These are phyloP conservation scores for Gandaritis pyraliata DNA, from an alignment of 2,888 invertebrate species.

Conservation along the genomic window DNA sequence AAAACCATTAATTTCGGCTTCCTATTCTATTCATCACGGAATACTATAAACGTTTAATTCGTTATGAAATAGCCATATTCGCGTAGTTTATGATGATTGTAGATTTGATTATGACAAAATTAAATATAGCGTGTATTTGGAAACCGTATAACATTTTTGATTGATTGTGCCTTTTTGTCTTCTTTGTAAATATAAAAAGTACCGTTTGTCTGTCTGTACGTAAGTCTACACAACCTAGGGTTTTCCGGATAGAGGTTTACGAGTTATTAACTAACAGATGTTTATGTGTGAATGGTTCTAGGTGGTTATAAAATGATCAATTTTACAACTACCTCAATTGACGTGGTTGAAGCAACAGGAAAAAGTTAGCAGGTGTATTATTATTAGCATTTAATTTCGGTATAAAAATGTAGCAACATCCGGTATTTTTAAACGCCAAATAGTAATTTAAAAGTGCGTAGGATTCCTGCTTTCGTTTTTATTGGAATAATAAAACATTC, in stretches of 20 bases:
- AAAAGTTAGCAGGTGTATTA: not conserved
- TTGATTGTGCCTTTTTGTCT: slow-evolving; percentile 33
- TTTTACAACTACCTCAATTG: not conserved
- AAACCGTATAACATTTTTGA: slow-evolving; percentile 49
- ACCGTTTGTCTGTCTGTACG: not conserved
- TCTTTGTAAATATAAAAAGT: not conserved
- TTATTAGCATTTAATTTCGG: slow-evolving; percentile 43
- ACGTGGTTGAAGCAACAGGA: not conserved
- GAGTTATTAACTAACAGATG: not conserved
- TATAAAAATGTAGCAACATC: slow-evolving; percentile 53
- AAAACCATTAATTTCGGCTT: slow-evolving; percentile 41
- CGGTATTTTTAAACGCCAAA: slow-evolving; percentile 51
- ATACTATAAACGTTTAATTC: slow-evolving; percentile 43
- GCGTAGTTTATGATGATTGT: slow-evolving; percentile 53
- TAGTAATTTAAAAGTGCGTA: slow-evolving; percentile 50
- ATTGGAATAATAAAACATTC: slow-evolving; percentile 53
- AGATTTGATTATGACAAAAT: slow-evolving; percentile 43
- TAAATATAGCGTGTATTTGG: slow-evolving; percentile 51
- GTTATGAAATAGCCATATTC: slow-evolving; percentile 47
- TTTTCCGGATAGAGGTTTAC: not conserved
- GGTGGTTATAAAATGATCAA: not conserved
- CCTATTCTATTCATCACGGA: slow-evolving; percentile 42
- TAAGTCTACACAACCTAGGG: not conserved
- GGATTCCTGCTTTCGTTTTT: slow-evolving; percentile 59
- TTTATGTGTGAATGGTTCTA: not conserved